phyloP scores from a whole-genome alignment of 2,888 invertebrate species.

The Mythimna loreyi region DNA sequence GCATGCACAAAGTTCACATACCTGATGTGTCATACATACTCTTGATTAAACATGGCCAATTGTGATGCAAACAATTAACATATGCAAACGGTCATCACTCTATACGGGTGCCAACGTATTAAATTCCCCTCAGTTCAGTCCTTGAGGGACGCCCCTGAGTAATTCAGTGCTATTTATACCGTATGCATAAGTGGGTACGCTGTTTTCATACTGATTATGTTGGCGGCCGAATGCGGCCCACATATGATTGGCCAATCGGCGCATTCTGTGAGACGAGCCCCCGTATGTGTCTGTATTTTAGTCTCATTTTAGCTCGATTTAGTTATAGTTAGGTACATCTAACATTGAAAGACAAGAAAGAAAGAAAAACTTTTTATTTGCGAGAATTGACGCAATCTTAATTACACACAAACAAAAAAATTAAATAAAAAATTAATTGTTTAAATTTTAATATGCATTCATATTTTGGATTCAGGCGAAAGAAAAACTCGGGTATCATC shows the following conservation, averaged over 20 bases:
- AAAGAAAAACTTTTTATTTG: too few species aligned
- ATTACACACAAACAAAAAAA: too few species aligned
- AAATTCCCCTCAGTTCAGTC: constrained; percentile 29
- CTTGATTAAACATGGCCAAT: constrained; percentile 4
- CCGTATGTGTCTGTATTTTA: too few species aligned
- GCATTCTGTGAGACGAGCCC: background rate
- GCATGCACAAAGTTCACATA: constrained; percentile 1
- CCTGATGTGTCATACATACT: constrained; percentile 23
- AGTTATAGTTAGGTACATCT: too few species aligned
- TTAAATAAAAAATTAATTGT: too few species aligned
- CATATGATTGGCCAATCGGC: background rate
- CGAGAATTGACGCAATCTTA: too few species aligned
- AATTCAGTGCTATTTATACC: constrained; percentile 10
- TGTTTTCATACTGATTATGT: constrained; percentile 7
- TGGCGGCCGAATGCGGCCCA: background rate
- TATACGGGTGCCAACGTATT: constrained; percentile 7
- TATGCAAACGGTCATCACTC: background rate
- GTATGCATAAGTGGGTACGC: background rate
- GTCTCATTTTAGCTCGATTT: too few species aligned
- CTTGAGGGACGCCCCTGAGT: constrained; percentile 34
- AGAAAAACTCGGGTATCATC: too few species aligned
- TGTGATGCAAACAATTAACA: constrained; percentile 11
- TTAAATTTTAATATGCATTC: too few species aligned
- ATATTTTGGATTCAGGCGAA: too few species aligned
- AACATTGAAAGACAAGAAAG: too few species aligned